Percentiles rank a stretch among this genome's conserved stretches.
Evolutionary conservation across 2,888 invertebrate genomes (phyloP).

Genomic region (Eristalis pertinax): DNA sequence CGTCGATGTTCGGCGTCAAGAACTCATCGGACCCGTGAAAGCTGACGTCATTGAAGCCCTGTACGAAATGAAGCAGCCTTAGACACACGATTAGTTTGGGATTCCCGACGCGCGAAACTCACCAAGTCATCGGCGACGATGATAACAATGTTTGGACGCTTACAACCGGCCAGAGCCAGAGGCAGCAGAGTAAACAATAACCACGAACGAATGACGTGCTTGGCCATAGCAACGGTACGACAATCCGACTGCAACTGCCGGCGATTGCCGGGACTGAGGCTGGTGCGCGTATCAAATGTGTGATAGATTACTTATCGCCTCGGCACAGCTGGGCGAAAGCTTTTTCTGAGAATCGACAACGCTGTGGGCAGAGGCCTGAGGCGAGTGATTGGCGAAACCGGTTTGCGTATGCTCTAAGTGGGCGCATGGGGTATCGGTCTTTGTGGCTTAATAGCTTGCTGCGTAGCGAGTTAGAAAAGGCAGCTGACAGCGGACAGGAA

Average conservation of each 20-base stretch:
- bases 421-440: background rate
- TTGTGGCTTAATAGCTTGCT: background rate
- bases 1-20: conserved; percentile 94
- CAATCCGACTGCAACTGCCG: background rate
- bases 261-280: background rate
- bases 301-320: background rate
- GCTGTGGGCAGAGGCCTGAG: background rate
- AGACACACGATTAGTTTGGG: background rate
- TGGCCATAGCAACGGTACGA: background rate
- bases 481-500: too few species aligned
- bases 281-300: background rate
- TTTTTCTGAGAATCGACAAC: background rate
- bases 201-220: background rate
- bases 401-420: background rate
- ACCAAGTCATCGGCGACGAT: conserved; percentile 93
- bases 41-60: conserved; percentile 97
- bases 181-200: background rate
- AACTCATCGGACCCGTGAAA: conserved; percentile 95
- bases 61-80: conserved; percentile 52
- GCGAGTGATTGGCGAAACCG: background rate
- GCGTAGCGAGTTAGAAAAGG: background rate
- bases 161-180: conserved; percentile 12
- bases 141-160: conserved; percentile 86
- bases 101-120: background rate
- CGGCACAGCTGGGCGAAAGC: background rate